Evolutionary conservation across 2,797 vertebrate species (phyloP).

Genomic region (Lacerta agilis): DNA sequence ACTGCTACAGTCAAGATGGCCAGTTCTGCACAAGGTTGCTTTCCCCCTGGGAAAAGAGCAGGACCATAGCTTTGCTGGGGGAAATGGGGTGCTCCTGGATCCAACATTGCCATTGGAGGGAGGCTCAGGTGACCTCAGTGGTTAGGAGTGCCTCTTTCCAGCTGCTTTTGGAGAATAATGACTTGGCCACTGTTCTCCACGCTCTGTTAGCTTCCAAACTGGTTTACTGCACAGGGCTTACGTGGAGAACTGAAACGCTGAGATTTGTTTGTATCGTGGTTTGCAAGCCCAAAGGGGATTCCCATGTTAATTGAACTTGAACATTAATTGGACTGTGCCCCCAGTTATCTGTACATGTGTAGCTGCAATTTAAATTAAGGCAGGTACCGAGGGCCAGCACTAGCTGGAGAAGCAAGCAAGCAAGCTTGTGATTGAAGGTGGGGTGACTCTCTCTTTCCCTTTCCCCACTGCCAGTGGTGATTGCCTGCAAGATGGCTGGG

Average conservation of each 20-base stretch:
- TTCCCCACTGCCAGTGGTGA: slow-evolving; percentile 60
- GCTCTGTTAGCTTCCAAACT: too few relatives aligned
- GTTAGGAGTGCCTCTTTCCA: too few relatives aligned
- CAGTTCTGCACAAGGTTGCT: too few relatives aligned
- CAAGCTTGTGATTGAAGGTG: too few relatives aligned
- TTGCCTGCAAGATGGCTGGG: slow-evolving; percentile 67
- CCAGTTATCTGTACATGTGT: not conserved
- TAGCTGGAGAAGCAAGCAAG: not conserved
- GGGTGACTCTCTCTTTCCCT: not conserved
- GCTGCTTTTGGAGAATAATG: too few relatives aligned
- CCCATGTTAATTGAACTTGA: not conserved
- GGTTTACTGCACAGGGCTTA: too few relatives aligned
- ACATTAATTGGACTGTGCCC: not conserved
- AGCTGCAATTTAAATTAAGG: not conserved
- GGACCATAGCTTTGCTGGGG: too few relatives aligned
- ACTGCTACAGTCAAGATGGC: not conserved
- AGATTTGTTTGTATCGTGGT: not conserved
- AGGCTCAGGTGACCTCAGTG: too few relatives aligned
- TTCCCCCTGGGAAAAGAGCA: too few relatives aligned
- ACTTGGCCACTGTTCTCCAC: too few relatives aligned
- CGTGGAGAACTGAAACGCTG: not conserved
- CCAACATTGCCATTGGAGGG: too few relatives aligned
- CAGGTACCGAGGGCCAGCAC: not conserved
- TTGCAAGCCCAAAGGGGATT: not conserved
- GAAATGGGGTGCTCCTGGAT: too few relatives aligned